Evolutionary conservation across 2,888 invertebrate genomes (phyloP).

Genomic region (Agonopterix subpropinquella): DNA sequence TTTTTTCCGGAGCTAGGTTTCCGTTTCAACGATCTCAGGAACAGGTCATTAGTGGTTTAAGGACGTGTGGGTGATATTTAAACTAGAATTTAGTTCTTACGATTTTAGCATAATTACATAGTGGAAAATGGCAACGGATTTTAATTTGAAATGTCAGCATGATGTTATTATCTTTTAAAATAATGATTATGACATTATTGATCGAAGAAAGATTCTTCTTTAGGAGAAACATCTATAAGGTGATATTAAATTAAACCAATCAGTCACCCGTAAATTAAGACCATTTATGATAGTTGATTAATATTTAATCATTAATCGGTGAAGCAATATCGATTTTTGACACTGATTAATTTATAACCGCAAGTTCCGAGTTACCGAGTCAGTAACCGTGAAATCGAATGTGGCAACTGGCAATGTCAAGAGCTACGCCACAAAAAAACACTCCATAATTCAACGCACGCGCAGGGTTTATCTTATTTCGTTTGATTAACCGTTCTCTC

Average conservation of each 20-base stretch:
- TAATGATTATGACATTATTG: no score
- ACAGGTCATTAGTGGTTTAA: conserved; percentile 17
- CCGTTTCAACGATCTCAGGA: conserved; percentile 17
- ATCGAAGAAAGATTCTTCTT: no score
- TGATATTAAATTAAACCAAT: no score
- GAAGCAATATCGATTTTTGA: conserved; percentile 24
- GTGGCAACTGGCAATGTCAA: conserved; percentile 68
- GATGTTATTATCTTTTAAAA: no score
- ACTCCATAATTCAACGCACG: conserved; percentile 53
- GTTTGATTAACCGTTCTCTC: no score
- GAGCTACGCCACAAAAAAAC: conserved; percentile 57
- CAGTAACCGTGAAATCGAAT: conserved; percentile 39
- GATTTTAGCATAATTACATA: no score
- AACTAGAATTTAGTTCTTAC: background rate
- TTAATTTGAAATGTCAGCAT: no score
- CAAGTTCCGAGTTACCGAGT: conserved; percentile 13
- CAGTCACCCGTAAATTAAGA: no score
- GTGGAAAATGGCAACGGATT: no score
- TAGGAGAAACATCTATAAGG: no score
- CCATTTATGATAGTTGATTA: conserved; percentile 12
- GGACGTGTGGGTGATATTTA: background rate
- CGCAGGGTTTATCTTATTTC: no score
- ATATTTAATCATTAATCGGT: conserved; percentile 30
- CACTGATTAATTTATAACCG: conserved; percentile 30
- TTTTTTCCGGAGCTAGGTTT: conserved; percentile 22